phyloP scores from a whole-genome alignment of 2,797 vertebrate species.

The Acestrorhynchus altus region DNA sequence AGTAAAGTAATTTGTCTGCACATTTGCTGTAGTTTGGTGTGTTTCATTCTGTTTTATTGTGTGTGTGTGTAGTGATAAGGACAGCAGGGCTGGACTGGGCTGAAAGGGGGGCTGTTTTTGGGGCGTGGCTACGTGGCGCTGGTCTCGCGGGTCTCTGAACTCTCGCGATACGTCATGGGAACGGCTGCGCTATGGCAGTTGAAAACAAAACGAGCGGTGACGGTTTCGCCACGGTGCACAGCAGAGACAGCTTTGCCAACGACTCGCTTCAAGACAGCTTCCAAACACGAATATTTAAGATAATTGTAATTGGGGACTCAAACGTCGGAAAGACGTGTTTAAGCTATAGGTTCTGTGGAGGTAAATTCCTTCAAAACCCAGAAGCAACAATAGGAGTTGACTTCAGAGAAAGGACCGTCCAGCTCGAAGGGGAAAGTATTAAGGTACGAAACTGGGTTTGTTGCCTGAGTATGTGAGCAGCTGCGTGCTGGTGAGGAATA shows the following conservation, averaged over 20 bases:
- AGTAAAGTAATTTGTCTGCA: neutral
- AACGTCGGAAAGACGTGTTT: conserved; percentile 94
- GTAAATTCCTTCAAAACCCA: conserved; percentile 89
- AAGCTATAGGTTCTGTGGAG: conserved; percentile 92
- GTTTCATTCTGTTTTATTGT: neutral
- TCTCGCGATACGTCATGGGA: conserved; percentile 57
- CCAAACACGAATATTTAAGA: conserved; percentile 86
- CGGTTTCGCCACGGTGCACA: conserved; percentile 70
- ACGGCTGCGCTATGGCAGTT: conserved; percentile 74
- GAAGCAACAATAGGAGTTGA: conserved; percentile 96
- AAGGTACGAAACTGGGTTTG: conserved; percentile 83
- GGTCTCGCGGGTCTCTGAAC: neutral
- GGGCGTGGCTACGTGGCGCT: neutral
- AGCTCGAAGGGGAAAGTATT: conserved; percentile 90
- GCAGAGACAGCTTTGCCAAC: conserved; percentile 64
- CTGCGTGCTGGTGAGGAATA: neutral
- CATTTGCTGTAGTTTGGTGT: neutral
- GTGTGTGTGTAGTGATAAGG: neutral
- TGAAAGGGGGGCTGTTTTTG: neutral
- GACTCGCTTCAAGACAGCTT: conserved; percentile 57
- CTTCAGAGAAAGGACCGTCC: conserved; percentile 90
- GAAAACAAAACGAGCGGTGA: conserved; percentile 69
- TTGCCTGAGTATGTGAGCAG: too few relatives aligned
- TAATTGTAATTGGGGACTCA: conserved; percentile 94
- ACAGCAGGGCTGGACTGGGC: neutral